Base-by-base conservation (phyloP, 2,888 invertebrate genomes). In the Trichopria drosophilae region DNA sequence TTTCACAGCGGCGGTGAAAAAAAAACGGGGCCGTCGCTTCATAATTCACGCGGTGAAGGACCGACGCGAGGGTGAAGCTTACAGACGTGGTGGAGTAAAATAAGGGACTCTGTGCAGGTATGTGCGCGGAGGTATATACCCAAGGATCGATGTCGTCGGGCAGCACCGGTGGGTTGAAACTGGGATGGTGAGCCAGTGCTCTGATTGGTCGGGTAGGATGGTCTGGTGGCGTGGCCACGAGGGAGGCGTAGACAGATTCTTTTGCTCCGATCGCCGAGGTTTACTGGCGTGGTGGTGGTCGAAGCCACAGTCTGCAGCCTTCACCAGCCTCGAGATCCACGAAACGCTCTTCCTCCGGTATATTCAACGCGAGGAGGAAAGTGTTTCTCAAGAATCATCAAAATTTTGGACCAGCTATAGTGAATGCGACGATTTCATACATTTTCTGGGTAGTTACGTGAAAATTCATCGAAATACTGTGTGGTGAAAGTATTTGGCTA, bases 231-330 rank as follows among this genome's bases (percentile, higher is more conserved):
- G 62, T 57, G 41, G 52, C 34, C 19, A 34, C 24, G 13, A 20
- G 26, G 36, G 29, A 47, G 39, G 24, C 39, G 35, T 43, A 24
- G 47, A 40, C 24, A 37, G 35, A 45, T 49, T 57, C 47, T 43
- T 48, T 32, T 44, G 42, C 44, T 24, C 15, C 32, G n/a, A 9
- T 26, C 26, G 26, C 9, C 26, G n/a, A 9, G 26, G 26, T 26
- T 26, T n/a, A 26, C 7, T 26, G 56, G 57, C 53, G 58, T 61
- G 60, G 63, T 67, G 64, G 68, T 67, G 64, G 60, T 63, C 63
- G 53, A 54, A 58, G 57, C 58, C 69, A 66, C 69, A 70, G 69
- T 70, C 67, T 63, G 60, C 67, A 63, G 64, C 67, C 69, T 59
- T 67, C 69, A 68, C 59, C 59, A 59, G 69, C 53, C 62, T 63